Percentiles rank a stretch among this genome's conserved stretches.
Evolutionary conservation across 1,140 invertebrate genomes (phyloP).

Genomic region (Pinna nobilis): DNA sequence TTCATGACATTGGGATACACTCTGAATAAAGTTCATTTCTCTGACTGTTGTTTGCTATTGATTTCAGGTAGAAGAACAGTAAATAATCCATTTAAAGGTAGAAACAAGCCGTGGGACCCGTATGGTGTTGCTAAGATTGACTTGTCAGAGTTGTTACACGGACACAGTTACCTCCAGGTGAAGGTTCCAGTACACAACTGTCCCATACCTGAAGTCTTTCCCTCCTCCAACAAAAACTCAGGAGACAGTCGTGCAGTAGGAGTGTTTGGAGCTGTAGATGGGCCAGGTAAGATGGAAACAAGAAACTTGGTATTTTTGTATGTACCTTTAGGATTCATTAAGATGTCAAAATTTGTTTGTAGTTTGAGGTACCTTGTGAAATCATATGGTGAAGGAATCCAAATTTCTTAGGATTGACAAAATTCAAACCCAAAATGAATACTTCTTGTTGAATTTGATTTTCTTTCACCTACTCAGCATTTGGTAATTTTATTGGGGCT

Average conservation of each 20-base stretch:
- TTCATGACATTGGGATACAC: too few relatives aligned
- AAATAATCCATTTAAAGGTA: slow-evolving; percentile 69
- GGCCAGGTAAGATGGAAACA: slow-evolving; percentile 61
- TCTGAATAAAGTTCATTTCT: not conserved
- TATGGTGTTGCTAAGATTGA: slow-evolving; percentile 70
- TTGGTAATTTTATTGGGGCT: too few relatives aligned
- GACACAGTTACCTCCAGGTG: slow-evolving; percentile 66
- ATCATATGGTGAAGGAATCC: too few relatives aligned
- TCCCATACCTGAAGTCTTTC: slow-evolving; percentile 66
- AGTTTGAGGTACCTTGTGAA: too few relatives aligned
- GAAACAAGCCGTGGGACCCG: slow-evolving; percentile 72
- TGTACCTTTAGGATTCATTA: too few relatives aligned
- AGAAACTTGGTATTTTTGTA: not conserved
- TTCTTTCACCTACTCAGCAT: too few relatives aligned
- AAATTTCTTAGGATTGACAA: too few relatives aligned
- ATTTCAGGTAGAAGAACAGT: slow-evolving; percentile 68
- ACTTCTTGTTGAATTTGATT: too few relatives aligned
- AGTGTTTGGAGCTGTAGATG: slow-evolving; percentile 69
- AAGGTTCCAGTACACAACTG: slow-evolving; percentile 70
- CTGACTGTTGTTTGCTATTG: not conserved
- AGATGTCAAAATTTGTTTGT: too few relatives aligned
- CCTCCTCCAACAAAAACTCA: slow-evolving; percentile 33
- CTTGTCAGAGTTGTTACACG: slow-evolving; percentile 71
- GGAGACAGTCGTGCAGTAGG: slow-evolving; percentile 61
- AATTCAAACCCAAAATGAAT: too few relatives aligned